Percentiles rank a stretch among this genome's conserved stretches.
These are phyloP conservation scores for Micoletzkya japonica DNA, from an alignment of 2,888 invertebrate genomes.

Conservation along the genomic window DNA sequence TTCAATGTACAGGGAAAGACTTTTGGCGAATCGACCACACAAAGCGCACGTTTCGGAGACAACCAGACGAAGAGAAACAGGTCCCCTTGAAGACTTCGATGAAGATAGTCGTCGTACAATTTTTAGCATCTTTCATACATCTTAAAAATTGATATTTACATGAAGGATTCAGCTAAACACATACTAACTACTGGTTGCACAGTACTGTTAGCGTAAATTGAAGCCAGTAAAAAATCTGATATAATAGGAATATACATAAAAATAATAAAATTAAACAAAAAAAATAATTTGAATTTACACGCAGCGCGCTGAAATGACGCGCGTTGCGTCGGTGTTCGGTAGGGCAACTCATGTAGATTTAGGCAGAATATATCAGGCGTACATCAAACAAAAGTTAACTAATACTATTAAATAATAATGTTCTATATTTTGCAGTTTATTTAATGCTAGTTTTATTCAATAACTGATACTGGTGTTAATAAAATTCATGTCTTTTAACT, in stretches of 20 bases:
- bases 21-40: slow-evolving; percentile 31
- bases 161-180: too few relatives aligned
- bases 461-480: too few relatives aligned
- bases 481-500: too few relatives aligned
- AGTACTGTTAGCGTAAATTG: too few relatives aligned
- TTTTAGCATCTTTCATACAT: slow-evolving; percentile 5
- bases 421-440: too few relatives aligned
- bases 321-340: background rate
- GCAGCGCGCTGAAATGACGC: background rate
- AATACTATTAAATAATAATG: too few relatives aligned
- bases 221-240: background rate
- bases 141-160: background rate
- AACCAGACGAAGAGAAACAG: slow-evolving; percentile 22
- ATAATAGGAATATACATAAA: background rate
- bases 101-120: background rate
- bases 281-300: background rate
- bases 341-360: too few relatives aligned
- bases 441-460: too few relatives aligned
- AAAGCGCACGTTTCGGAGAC: slow-evolving; percentile 32
- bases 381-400: too few relatives aligned
- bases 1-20: slow-evolving; percentile 25
- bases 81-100: background rate
- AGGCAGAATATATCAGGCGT: too few relatives aligned
- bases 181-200: too few relatives aligned
- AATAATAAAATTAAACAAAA: background rate